Base-by-base conservation (phyloP, 2,888 invertebrate species). In the Tachina lurida region DNA sequence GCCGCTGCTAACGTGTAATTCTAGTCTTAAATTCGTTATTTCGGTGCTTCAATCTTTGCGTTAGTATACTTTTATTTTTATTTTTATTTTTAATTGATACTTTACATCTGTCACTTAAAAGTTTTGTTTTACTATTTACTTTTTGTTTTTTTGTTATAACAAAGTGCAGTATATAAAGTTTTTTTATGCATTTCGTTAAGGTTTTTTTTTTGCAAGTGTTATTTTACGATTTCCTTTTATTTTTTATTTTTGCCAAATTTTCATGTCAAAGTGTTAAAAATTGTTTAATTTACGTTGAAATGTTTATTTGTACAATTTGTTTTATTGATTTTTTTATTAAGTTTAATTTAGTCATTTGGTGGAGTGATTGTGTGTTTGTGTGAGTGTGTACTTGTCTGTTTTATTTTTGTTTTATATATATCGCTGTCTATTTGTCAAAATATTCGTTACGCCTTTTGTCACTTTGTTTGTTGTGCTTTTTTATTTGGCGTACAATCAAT, bases 71-170 rank as follows among this genome's bases (percentile, higher is more conserved):
- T 2, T 63, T 12, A 39, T 41, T 68, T 65, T 43, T 87, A 84
- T 41, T 68, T 65, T 43, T 87, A 84, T 76, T 84, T 87, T 90
- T 88, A 90, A 90, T 91, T 90, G 91, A 89, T 89, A 90, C 90
- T 90, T 90, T 88, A 76, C 90, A 89, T 88, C 88, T 91, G 87
- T 86, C 84, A 84, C 86, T 87, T 86, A 77, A 76, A 56, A 73
- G 67, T 76, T 76, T 84, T 54, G n/a, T 52, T 17, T 13, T 49
- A 7, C 31, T 31, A 7, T 31, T 31, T 12, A 9, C 5, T 3
- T 22, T 49, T 22, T 67, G 76, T 76, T 79, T 22, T 67, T 79
- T 76, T 79, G 75, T 54, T 19, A 71, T 75, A 65, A 63, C 52
- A 49, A 75, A 79, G 79, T 86, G 82, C 78, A 86, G 79, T 79